Base-by-base conservation (phyloP, 1,140 invertebrate genomes). In the Meloidogyne floridensis region DNA sequence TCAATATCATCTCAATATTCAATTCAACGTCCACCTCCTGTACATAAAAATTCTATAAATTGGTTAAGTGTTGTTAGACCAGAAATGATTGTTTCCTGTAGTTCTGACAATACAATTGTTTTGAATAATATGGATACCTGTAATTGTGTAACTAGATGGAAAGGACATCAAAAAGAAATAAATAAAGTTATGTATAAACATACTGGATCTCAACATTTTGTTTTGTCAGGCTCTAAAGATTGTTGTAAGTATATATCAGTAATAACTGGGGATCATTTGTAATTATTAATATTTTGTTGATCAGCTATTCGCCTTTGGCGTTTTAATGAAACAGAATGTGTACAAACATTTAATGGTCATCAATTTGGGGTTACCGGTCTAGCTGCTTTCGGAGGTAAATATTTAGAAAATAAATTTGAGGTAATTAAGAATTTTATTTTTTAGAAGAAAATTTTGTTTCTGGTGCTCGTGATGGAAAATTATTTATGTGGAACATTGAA, bases 141-240 rank as follows among this genome's bases (percentile, higher is more conserved):
- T 65, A 84, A 74, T 42, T 84, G 81, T 80, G 47, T 85, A n/a
- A 82, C 11, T 51, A 65, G 84, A 18, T 85, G 84, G 84, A 70
- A 70, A 71, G 85, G 84, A 20, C 84, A 85, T 74, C 20, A 84
- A 47, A 56, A 20, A 20, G 84, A 84, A 69, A 83, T 85, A 74
- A 81, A 86, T 59, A 85, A 85, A 72, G 84, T 84, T 54, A 8
- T 86, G 1, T 85, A 85, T 54, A 85, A 85, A 73, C 86, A 86
- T 82, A 69, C 83, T 53, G 84, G 84, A 42, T 81, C 84, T 43
- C 82, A 86, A 56, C 84, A 85, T 79, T 87, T 87, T 75, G 85
- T 85, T 18, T 70, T 85, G n/a, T 86, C 84, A 54, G 84, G 81
- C 13, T 85, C 84, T 42, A 85, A 83, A 65, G 84, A 85, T 59